Conservation (phyloP, 2,797 vertebrate genomes). For the Mus spretus region DNA sequence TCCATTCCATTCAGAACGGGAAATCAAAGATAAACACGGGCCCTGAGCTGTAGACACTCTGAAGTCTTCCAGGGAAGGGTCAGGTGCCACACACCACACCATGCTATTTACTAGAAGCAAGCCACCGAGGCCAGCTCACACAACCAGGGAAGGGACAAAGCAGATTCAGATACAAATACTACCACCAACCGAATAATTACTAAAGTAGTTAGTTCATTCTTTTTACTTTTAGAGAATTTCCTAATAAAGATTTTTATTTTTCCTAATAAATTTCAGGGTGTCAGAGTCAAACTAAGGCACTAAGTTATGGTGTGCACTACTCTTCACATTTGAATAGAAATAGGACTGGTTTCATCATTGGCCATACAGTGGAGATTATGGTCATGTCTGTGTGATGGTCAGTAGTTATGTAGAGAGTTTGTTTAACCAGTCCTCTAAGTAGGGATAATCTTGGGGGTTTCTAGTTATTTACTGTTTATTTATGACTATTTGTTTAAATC, state of each 20-base stretch:
- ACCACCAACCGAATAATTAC: background rate
- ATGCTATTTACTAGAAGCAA: background rate
- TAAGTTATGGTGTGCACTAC: background rate
- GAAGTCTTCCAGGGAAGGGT: background rate
- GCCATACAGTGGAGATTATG: background rate
- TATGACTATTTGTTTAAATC: background rate
- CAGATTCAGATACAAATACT: background rate
- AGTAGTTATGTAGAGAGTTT: background rate
- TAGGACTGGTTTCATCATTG: slow-evolving; percentile 2
- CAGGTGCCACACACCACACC: background rate
- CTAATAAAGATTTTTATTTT: slow-evolving; percentile 1
- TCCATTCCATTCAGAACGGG: background rate
- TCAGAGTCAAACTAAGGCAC: background rate
- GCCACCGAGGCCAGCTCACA: background rate
- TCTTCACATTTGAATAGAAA: background rate
- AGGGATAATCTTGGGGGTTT: background rate
- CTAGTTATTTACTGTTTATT: background rate
- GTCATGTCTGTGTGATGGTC: background rate
- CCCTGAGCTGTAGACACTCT: background rate
- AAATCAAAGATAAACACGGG: background rate
- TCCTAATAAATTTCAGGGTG: background rate
- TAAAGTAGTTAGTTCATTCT: background rate
- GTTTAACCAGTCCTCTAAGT: background rate
- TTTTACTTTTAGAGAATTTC: background rate
- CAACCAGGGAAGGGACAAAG: background rate